Conservation (phyloP, 2,888 invertebrate species). For the Anthophora plumipes region DNA sequence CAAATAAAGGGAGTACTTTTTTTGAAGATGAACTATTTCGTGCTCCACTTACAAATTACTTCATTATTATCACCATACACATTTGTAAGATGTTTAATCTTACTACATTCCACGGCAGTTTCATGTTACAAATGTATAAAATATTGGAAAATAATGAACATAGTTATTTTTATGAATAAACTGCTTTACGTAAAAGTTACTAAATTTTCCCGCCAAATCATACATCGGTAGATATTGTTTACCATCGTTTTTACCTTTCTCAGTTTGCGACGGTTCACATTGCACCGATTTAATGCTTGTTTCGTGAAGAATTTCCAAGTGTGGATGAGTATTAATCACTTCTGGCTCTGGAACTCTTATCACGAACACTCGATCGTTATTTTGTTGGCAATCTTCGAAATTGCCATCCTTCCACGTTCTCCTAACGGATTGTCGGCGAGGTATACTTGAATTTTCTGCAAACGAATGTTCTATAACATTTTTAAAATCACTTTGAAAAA, state of each 20-base stretch:
- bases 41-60: no score
- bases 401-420: slow-evolving; percentile 77
- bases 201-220: no score
- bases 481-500: not conserved
- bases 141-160: no score
- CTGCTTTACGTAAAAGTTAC: no score
- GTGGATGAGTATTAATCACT: slow-evolving; percentile 78
- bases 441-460: slow-evolving; percentile 36
- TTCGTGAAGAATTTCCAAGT: slow-evolving; percentile 80
- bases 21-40: no score
- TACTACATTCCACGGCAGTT: no score
- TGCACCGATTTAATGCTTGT: slow-evolving; percentile 79
- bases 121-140: no score
- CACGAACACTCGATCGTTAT: slow-evolving; percentile 78
- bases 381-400: slow-evolving; percentile 59
- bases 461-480: not conserved
- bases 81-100: no score
- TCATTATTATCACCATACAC: no score
- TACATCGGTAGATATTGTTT: no score
- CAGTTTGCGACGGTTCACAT: slow-evolving; percentile 81
- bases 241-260: slow-evolving; percentile 77
- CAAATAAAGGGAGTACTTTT: no score
- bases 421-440: slow-evolving; percentile 59
- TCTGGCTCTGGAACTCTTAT: slow-evolving; percentile 83
- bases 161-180: no score